Conservation (phyloP, 2,888 invertebrate genomes). For the Drosophila mettleri region DNA sequence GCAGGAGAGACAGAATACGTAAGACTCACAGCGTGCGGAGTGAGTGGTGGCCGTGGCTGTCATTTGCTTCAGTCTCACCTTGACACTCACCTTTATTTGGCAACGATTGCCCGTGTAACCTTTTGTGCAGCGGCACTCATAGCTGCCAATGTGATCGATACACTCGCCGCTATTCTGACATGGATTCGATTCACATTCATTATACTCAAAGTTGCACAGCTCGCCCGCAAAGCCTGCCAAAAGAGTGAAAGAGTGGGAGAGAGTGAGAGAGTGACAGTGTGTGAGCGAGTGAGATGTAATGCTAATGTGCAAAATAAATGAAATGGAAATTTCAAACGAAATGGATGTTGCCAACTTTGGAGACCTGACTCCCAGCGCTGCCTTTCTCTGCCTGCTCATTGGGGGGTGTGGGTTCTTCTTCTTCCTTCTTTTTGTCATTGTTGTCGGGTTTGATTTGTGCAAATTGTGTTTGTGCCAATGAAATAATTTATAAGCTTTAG, state of each 20-base stretch:
- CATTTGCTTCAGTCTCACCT: constrained; percentile 17
- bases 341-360: constrained; percentile 45
- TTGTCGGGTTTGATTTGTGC: constrained; percentile 80
- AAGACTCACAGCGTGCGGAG: neutral
- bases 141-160: constrained; percentile 90
- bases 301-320: constrained; percentile 79
- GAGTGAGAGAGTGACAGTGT: constrained; percentile 12
- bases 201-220: constrained; percentile 90
- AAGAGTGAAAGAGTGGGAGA: constrained; percentile 35
- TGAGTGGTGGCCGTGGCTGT: neutral
- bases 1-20: constrained; percentile 7
- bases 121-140: constrained; percentile 89
- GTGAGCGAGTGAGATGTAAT: constrained; percentile 44
- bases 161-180: constrained; percentile 91
- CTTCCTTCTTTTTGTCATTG: constrained; percentile 51
- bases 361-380: constrained; percentile 3
- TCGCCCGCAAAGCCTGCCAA: constrained; percentile 89
- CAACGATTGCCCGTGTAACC: constrained; percentile 90
- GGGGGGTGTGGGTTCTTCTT: too few relatives aligned
- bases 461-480: constrained; percentile 81
- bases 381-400: constrained; percentile 6
- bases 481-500: constrained; percentile 79
- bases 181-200: constrained; percentile 91
- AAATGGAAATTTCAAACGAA: constrained; percentile 75
- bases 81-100: constrained; percentile 88